These are phyloP conservation scores for Alcis repandata DNA, from an alignment of 2,888 invertebrate genomes.

Conservation along the genomic window DNA sequence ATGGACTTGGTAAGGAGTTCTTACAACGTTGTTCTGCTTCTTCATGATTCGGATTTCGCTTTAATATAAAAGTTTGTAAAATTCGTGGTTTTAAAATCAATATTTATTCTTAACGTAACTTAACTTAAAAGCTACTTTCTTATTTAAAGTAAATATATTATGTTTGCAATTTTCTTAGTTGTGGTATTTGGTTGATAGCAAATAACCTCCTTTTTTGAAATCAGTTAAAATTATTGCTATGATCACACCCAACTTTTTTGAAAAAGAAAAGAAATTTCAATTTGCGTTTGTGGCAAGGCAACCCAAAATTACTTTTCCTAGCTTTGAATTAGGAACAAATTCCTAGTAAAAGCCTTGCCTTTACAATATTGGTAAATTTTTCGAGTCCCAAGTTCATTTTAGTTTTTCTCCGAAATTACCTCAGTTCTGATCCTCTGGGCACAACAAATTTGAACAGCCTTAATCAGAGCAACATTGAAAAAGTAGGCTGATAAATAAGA, in stretches of 20 bases:
- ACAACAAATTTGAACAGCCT: conserved; percentile 47
- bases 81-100: too few species aligned
- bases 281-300: conserved; percentile 16
- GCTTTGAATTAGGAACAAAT: background rate
- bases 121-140: too few species aligned
- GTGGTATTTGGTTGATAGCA: too few species aligned
- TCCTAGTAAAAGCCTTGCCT: background rate
- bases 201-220: background rate
- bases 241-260: background rate
- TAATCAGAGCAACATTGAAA: conserved; percentile 49
- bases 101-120: too few species aligned
- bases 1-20: conserved; percentile 45
- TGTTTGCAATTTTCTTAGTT: too few species aligned
- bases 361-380: conserved; percentile 42
- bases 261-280: conserved; percentile 26
- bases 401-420: conserved; percentile 42
- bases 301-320: conserved; percentile 11
- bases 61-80: background rate
- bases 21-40: conserved; percentile 1
- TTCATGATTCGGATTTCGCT: background rate
- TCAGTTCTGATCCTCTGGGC: conserved; percentile 40
- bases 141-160: too few species aligned
- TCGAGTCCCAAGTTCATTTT: conserved; percentile 42
- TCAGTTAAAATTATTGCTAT: background rate
- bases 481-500: conserved; percentile 43